phyloP scores from a whole-genome alignment of 2,113 vertebrate species.

The Psephotus haematonotus region DNA sequence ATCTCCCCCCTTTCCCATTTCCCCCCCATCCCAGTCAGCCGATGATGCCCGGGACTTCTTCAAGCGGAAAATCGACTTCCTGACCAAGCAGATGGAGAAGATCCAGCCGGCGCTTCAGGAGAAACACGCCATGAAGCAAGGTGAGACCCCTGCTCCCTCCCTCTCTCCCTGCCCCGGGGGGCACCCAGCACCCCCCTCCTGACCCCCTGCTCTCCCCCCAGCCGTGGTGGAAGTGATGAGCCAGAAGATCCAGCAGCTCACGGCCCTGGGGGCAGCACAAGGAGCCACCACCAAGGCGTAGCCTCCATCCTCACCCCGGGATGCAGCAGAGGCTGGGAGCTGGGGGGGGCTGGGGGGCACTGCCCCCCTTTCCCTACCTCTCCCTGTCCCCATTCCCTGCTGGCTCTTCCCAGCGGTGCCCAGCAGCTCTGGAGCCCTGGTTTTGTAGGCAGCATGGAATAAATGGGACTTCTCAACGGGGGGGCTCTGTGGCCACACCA shows the following conservation, averaged over 20 bases:
- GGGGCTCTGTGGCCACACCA: background rate
- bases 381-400: background rate
- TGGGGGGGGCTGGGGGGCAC: background rate
- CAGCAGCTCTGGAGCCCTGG: background rate
- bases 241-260: conserved; percentile 91
- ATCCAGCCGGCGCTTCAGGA: conserved; percentile 92
- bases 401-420: background rate
- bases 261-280: conserved; percentile 82
- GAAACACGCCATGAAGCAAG: conserved; percentile 92
- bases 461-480: background rate
- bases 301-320: background rate
- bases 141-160: conserved; percentile 32
- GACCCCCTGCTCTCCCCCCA: conserved; percentile 52
- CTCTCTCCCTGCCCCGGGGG: background rate
- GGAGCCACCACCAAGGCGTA: conserved; percentile 81
- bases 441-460: background rate
- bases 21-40: conserved; percentile 74
- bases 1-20: background rate
- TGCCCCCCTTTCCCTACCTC: background rate
- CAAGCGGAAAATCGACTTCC: conserved; percentile 92
- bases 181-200: no score
- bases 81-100: conserved; percentile 95
- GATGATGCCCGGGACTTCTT: conserved; percentile 87
- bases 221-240: conserved; percentile 93
- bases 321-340: background rate